Conservation (phyloP, 2,797 vertebrate genomes). For the Hybognathus amarus region DNA sequence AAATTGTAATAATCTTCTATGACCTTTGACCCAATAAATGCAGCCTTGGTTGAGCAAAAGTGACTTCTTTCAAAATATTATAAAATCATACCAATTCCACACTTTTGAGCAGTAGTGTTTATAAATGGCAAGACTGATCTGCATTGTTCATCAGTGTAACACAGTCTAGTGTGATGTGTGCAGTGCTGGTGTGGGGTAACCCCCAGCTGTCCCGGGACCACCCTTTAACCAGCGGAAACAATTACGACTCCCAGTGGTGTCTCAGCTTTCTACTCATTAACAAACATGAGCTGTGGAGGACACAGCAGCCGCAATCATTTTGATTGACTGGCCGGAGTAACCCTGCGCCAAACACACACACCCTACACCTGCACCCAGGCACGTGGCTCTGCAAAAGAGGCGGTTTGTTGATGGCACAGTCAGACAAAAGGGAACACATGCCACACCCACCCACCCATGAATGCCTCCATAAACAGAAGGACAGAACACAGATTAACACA, state of each 20-base stretch:
- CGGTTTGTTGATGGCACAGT: conserved; percentile 7
- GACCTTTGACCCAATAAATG: not conserved
- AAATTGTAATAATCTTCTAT: not conserved
- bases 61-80: not conserved
- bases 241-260: conserved; percentile 52
- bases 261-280: conserved; percentile 57
- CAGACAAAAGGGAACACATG: conserved; percentile 29
- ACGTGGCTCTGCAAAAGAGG: conserved; percentile 29
- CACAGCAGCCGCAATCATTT: not conserved
- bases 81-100: no score
- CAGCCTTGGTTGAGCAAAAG: not conserved
- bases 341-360: conserved; percentile 46
- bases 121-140: not conserved
- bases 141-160: not conserved
- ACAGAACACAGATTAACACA: conserved; percentile 24
- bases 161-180: conserved; percentile 23
- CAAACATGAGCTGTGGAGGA: conserved; percentile 58
- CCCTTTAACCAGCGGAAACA: conserved; percentile 56
- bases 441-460: conserved; percentile 18
- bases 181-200: conserved; percentile 10
- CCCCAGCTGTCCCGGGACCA: conserved; percentile 56
- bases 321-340: conserved; percentile 45
- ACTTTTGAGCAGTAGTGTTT: not conserved
- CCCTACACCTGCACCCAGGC: conserved; percentile 15
- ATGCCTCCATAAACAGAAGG: conserved; percentile 19